Evolutionary conservation across 2,888 invertebrate genomes (phyloP).

Genomic region (Drosophila diplacantha): DNA sequence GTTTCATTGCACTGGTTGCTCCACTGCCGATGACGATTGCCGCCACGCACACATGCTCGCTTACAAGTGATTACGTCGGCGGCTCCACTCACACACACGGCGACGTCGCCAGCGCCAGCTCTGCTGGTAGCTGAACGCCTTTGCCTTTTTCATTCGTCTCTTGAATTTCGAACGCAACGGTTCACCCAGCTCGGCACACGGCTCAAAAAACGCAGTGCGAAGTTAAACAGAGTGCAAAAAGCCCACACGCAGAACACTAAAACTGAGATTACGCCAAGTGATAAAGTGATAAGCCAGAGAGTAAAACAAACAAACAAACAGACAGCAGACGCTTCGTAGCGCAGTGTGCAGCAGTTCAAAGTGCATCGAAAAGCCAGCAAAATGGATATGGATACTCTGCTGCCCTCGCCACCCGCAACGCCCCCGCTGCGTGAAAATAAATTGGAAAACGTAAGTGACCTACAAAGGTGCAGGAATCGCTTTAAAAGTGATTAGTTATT

Average conservation of each 20-base stretch:
- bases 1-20: conserved; percentile 56
- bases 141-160: conserved; percentile 77
- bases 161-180: conserved; percentile 76
- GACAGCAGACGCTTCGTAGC: conserved; percentile 20
- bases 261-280: conserved; percentile 43
- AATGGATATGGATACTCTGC: conserved; percentile 75
- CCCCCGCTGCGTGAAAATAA: conserved; percentile 82
- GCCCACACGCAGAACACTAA: conserved; percentile 23
- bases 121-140: conserved; percentile 65
- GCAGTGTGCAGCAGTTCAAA: conserved; percentile 42
- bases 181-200: conserved; percentile 55
- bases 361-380: conserved; percentile 37
- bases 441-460: conserved; percentile 75
- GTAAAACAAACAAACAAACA: conserved; percentile 35
- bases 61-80: conserved; percentile 69
- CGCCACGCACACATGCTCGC: conserved; percentile 39
- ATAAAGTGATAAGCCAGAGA: conserved; percentile 49
- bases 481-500: conserved; percentile 30
- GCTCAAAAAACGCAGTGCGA: conserved; percentile 41
- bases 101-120: conserved; percentile 47
- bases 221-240: conserved; percentile 33
- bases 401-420: conserved; percentile 85
- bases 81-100: conserved; percentile 47
- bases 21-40: conserved; percentile 56
- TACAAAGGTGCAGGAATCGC: conserved; percentile 29